Evolutionary conservation across 23 tunicate species (phyloP), one percentile per base, ranked within the genome.

Genomic region (Diplosoma virens): DNA sequence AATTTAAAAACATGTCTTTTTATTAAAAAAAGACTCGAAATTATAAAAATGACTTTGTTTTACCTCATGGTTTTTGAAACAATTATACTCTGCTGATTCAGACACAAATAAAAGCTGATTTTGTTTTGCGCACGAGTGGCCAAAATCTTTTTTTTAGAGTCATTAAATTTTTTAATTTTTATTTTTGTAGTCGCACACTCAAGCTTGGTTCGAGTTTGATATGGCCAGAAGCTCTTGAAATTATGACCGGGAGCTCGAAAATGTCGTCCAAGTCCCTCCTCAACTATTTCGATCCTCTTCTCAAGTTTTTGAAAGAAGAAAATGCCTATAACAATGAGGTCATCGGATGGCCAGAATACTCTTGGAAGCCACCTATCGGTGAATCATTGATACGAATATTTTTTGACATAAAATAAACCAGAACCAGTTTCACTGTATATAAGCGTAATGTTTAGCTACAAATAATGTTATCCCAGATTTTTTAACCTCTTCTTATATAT

Each of bases 311-410:
- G 33, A 37, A 48, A 17, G 75, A 45, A 24, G 84, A 92, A 74
- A 92, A 92, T 50, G 30, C 31, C 59, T 81, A 85, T 41, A 77
- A 85, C 32, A 29, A 34, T 0, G 97, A 92, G 33, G 89, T 85
- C 0, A 59, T 76, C 32, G 97, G 97, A 30, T 92, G 97, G 97
- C 97, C 97, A 1, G 87, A 92, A 17, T 92, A 80, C 59, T 59
- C 77, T 29, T 92, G 84, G 83, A 45, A 74, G 27, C 97, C 97
- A 0, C 89, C 90, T 17, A 84, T 37, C 9, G 75, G 97, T 90
- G 58, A 77, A 83, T 78, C 25, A 0, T 20, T 60, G 3, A 33
- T 30, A 21, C 9, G 18, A 7, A n/a, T n/a, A n/a, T n/a, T n/a
- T n/a, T n/a, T n/a, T n/a, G n/a, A n/a, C n/a, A n/a, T 14, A 66